These are phyloP conservation scores for Mus spicilegus DNA, from an alignment of 2,113 vertebrate genomes.

Conservation along the genomic window DNA sequence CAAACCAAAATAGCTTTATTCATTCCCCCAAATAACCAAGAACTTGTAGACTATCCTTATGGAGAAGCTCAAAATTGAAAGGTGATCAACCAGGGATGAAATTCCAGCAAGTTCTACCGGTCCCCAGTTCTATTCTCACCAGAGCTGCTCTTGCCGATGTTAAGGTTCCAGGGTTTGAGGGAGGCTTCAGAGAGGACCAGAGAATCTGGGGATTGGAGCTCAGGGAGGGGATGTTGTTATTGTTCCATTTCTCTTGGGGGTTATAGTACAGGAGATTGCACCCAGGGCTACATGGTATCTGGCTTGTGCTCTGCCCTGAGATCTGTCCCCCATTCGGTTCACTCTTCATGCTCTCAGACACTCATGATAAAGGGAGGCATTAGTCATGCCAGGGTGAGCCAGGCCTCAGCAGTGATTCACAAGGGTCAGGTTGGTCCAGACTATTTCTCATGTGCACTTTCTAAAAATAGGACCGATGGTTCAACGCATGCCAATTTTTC, in stretches of 20 bases:
- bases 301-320: no score
- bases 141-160: neutral
- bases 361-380: conserved; percentile 64
- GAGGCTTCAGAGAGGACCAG: neutral
- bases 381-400: conserved; percentile 41
- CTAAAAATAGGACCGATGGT: conserved; percentile 23
- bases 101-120: neutral
- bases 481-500: conserved; percentile 46
- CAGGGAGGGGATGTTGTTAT: neutral
- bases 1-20: conserved; percentile 44
- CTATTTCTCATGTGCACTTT: conserved; percentile 26
- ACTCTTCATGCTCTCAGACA: conserved; percentile 41
- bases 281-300: no score
- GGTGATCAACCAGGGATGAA: neutral
- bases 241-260: neutral
- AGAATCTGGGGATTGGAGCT: neutral
- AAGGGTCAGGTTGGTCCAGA: neutral
- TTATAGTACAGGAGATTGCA: neutral
- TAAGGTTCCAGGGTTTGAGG: neutral
- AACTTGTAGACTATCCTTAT: neutral
- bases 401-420: conserved; percentile 52
- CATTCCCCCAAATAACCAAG: neutral
- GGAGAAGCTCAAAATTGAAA: neutral
- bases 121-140: neutral
- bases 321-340: neutral